A percentile compares a stretch with the other conserved stretches of the same genome.
Evolutionary conservation across 1,140 invertebrate species (phyloP).

Genomic region (Eurosta solidaginis): DNA sequence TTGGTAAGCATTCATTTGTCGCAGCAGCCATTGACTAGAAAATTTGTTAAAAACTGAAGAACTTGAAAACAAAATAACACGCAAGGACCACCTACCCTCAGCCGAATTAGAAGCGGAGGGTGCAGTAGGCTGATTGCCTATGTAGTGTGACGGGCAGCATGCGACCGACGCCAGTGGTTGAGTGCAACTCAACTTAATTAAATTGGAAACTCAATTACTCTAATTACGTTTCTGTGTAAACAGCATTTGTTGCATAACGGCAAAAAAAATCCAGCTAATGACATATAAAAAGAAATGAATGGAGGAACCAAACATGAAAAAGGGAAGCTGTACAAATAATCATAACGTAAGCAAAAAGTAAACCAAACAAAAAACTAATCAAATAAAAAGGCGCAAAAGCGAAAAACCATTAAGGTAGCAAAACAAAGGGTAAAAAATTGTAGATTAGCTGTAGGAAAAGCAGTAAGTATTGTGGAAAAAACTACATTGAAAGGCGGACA

Average conservation of each 20-base stretch:
- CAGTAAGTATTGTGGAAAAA: background rate
- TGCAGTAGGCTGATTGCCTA: background rate
- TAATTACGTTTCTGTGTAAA: constrained; percentile 36
- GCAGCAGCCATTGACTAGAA: constrained; percentile 24
- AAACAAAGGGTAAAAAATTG: background rate
- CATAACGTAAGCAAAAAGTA: background rate
- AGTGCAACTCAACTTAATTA: constrained; percentile 25
- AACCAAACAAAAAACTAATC: background rate
- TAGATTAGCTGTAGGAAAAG: background rate
- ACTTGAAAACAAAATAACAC: background rate
- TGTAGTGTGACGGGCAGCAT: background rate
- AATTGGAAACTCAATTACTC: constrained; percentile 35
- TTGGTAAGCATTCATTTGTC: constrained; percentile 1
- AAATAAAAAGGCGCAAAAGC: constrained; percentile 12
- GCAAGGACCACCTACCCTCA: too few species aligned
- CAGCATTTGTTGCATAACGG: background rate
- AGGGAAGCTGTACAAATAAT: background rate
- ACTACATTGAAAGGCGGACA: background rate
- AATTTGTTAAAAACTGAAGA: background rate
- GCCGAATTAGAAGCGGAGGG: background rate
- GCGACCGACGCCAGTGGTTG: background rate
- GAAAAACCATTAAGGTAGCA: constrained; percentile 15
- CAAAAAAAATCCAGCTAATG: background rate
- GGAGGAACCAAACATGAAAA: background rate
- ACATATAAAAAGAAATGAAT: constrained; percentile 10